Base-by-base conservation (phyloP, 2,888 invertebrate species). In the Cerceris rybyensis region DNA sequence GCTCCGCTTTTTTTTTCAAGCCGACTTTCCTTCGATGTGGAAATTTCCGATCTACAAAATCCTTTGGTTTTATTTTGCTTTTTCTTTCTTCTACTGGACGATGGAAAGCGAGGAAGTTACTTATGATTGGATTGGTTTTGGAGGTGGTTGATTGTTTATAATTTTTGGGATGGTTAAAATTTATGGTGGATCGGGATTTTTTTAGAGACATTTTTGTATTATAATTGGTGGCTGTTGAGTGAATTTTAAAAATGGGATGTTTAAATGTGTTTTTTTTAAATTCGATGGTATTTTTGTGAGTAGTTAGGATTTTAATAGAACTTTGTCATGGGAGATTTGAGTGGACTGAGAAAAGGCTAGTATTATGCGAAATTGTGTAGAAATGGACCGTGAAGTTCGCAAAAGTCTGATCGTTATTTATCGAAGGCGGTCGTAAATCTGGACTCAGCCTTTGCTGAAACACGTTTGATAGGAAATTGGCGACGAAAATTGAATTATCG, bases 61-160 rank as follows among this genome's bases (percentile, higher is more conserved):
- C 75, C 60, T 59, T 13, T 39, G 42, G 49, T 46, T 54, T 41
- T 69, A n/a, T 9, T 63, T 46, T 46, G 55, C 50, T 70, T 11
- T 11, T 65, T 57, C 50, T 69, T 57, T 16, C 9, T n/a, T 43
- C 39, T 14, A 28, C n/a, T 13, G 52, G 39, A 69, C 6, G 49
- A 46, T 71, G 55, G 76, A 84, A 84, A 83, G 82, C 79, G 79
- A 79, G 84, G 82, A 79, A 81, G 72, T 81, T 73, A 68, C 70
- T 81, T 79, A 59, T 46, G 11, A 16, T 7, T 11, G 7, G 28
- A 6, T 8, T 13, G 11, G 13, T 39, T 42, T 16, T 11, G 6
- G 2, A 8, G 43, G 16, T 68, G 50, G 50, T 14, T 28, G 46
- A 28, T 41, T 43, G 41, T 76, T 75, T 59, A 46, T 68, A 42